Percentiles rank a stretch among this genome's conserved stretches.
Evolutionary conservation across 2,113 vertebrate species (phyloP).

Genomic region (Chionis minor): DNA sequence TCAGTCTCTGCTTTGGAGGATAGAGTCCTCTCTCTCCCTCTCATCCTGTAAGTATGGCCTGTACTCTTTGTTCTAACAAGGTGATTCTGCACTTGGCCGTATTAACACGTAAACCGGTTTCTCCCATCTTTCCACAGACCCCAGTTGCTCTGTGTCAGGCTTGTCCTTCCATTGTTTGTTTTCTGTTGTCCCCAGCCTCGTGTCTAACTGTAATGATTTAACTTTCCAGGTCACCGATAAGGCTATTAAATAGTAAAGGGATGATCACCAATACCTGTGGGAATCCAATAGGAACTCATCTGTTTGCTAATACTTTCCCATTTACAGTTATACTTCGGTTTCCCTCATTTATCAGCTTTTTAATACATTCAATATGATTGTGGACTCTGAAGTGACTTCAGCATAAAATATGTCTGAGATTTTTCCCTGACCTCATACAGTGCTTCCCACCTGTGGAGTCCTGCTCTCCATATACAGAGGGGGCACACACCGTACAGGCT

Average conservation of each 20-base stretch:
- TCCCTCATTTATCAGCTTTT: not conserved
- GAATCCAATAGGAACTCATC: not conserved
- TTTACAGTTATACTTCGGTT: not conserved
- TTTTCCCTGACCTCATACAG: not conserved
- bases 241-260: not conserved
- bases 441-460: not conserved
- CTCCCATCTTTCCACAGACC: not conserved
- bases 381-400: not conserved
- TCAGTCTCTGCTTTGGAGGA: conserved; percentile 49
- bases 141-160: not conserved
- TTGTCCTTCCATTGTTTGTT: not conserved
- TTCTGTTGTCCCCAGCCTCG: not conserved
- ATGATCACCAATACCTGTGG: not conserved
- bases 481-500: not conserved
- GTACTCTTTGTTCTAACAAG: not conserved
- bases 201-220: not conserved
- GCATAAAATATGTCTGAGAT: not conserved
- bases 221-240: not conserved
- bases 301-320: not conserved
- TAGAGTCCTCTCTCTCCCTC: conserved; percentile 69
- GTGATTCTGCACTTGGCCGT: not conserved
- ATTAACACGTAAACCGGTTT: not conserved
- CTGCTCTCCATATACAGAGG: not conserved
- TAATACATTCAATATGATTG: not conserved
- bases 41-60: conserved; percentile 54